Base-by-base conservation (phyloP, 2,797 vertebrate species). In the Salmo trutta region DNA sequence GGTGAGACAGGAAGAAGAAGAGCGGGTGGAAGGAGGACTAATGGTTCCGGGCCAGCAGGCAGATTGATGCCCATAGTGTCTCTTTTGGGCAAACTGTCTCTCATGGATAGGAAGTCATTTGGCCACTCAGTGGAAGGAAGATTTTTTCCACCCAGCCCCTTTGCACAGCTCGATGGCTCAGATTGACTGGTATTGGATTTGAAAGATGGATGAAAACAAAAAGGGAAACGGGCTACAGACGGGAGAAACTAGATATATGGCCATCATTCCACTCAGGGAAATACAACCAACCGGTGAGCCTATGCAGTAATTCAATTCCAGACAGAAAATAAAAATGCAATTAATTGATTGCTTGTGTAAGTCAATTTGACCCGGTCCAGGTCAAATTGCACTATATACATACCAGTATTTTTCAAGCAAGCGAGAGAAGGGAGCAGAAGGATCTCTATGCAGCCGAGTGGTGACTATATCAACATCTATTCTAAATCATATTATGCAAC, bases 51-150 rank as follows among this genome's bases (percentile, higher is more conserved):
- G 77, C 73, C 79, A 85, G 56, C 21, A 36, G 77, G 73, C 79
- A 80, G 70, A 81, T 59, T 75, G 75, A 75, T 72, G 80, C 83
- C 73, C 14, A 75, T 36, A 81, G 83, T 82, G 79, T 52, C 74
- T 80, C 81, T 79, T 77, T 75, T 75, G 65, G 81, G 82, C 68
- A 68, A 80, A 17, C 75, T 79, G 69, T 78, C 51, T 62, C 59
- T 79, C 74, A 84, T 74, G 71, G 78, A 81, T 67, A 29, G 65
- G 15, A 67, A 31, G 65, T 84, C 79, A 80, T 75, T 74, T 80
- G 76, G 78, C 73, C 73, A 81, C 69, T 75, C 51, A 8, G 56
- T 21, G 56, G 56, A 62, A 59, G 53, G 67, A 65, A 76, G 27
- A 80, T 53, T 81, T 29, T 70, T 67, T 73, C 67, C 51, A 24